Base-by-base conservation (phyloP, 2,888 invertebrate species). In the Acanthococcus lagerstroemiae region DNA sequence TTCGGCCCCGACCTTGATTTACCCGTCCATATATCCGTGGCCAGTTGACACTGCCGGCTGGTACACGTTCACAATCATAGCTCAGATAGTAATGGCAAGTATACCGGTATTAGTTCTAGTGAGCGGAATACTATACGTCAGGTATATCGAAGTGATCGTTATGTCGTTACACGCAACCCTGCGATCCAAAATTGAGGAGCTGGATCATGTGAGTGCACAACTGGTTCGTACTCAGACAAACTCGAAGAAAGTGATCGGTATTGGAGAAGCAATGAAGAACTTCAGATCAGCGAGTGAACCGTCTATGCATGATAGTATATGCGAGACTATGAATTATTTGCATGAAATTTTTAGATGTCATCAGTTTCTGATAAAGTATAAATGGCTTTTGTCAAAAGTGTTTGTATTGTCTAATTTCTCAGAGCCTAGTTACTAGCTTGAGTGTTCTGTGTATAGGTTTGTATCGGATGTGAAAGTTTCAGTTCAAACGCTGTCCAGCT, bases 21-120 rank as follows among this genome's bases (percentile, higher is more conserved):
- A 45, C 48, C 58, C 58, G 19, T 58, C 46, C n/a, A 24, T 22
- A 45, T 58, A 48, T 58, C 58, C 58, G 26, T 58, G 58, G 58
- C n/a, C 17, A 17, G 27, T 58, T 3, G 48, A 58, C 5, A 26
- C 45, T 24, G 27, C 24, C 6, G 15, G 21, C 7, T 17, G 19
- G 17, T 58, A 58, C 19, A 5, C 25, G 7, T 48, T 24, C 9
- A 25, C 46, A 12, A 46, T 58, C 46, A 45, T 19, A 7, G 46
- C 46, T 4, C 6, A 45, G 15, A 45, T 45, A 4, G 6, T 45
- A 45, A 15, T 15, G 46, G 19, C 17, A 17, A 4, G 5, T 4
- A 17, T 4, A 5, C 46, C 46, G 19, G 19, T 45, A 7, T 7
- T 19, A 15, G 46, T 15, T n/a, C 4, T 45, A 5, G 15, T 15